These are phyloP conservation scores for Vannuccia rotundouncinata DNA, from an alignment of 2,888 invertebrate genomes.

Conservation along the genomic window DNA sequence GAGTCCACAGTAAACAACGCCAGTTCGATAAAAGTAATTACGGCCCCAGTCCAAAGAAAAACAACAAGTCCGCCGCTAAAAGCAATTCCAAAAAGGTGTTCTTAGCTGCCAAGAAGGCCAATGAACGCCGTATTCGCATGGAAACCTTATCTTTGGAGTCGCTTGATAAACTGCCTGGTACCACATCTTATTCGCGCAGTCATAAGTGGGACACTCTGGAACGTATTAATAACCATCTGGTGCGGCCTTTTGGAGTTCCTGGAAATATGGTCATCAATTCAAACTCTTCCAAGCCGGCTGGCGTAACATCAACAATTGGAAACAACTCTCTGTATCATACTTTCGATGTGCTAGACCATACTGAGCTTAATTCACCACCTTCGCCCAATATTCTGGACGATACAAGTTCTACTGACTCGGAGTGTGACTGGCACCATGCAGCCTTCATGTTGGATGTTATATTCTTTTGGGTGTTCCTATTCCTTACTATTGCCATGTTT, in stretches of 20 bases:
- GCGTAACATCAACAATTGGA: no score
- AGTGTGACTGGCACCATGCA: background rate
- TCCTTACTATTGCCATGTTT: constrained; percentile 6
- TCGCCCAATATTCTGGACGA: background rate
- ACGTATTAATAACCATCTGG: background rate
- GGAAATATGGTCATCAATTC: background rate
- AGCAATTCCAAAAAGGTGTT: background rate
- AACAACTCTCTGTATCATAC: background rate
- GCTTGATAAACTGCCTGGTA: background rate
- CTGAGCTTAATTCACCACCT: background rate
- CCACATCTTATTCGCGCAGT: background rate
- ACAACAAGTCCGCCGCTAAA: background rate
- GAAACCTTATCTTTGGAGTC: background rate
- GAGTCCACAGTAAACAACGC: background rate
- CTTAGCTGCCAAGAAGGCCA: background rate
- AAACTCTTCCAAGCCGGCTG: background rate
- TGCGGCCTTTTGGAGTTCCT: background rate
- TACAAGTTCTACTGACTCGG: background rate
- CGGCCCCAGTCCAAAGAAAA: background rate
- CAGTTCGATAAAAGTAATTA: background rate
- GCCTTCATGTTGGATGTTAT: constrained; percentile 7
- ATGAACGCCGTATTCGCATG: background rate
- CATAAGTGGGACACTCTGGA: background rate
- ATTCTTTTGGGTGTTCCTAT: constrained; percentile 12
- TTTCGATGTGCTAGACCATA: background rate